Evolutionary conservation across 1,140 invertebrate species (phyloP).

Genomic region (Drosophila kepulauana): DNA sequence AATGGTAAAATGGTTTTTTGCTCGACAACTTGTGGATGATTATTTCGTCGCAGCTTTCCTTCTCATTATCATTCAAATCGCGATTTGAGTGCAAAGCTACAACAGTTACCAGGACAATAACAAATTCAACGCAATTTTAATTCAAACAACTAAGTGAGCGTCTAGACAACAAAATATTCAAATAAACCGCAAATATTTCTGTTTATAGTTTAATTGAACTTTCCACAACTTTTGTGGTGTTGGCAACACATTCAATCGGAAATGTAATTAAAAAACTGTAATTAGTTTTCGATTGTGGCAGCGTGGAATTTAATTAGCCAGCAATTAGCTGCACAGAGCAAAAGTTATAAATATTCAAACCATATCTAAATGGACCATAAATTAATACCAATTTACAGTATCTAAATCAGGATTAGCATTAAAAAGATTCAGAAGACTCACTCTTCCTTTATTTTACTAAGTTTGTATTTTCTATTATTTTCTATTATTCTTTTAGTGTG

Average conservation of each 20-base stretch:
- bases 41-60: conserved; percentile 1
- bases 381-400: conserved; percentile 27
- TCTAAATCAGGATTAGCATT: not conserved
- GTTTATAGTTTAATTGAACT: conserved; percentile 20
- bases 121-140: not conserved
- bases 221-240: conserved; percentile 13
- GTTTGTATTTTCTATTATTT: too few relatives aligned
- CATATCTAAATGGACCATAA: conserved; percentile 17
- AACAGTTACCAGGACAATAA: conserved; percentile 20
- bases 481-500: too few relatives aligned
- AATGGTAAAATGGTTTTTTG: not conserved
- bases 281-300: conserved; percentile 59
- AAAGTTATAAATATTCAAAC: conserved; percentile 19
- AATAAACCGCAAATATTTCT: conserved; percentile 16
- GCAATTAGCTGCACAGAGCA: conserved; percentile 34
- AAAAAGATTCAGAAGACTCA: too few relatives aligned
- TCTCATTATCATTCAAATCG: not conserved
- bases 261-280: conserved; percentile 51
- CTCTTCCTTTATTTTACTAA: too few relatives aligned
- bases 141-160: not conserved
- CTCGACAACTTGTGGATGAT: conserved; percentile 37
- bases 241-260: conserved; percentile 12
- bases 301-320: conserved; percentile 58
- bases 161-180: conserved; percentile 1
- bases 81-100: conserved; percentile 2